Evolutionary conservation across 2,888 invertebrate genomes (phyloP), one percentile per base, ranked within the genome.

Genomic region (Acanthacorydalis orientalis): DNA sequence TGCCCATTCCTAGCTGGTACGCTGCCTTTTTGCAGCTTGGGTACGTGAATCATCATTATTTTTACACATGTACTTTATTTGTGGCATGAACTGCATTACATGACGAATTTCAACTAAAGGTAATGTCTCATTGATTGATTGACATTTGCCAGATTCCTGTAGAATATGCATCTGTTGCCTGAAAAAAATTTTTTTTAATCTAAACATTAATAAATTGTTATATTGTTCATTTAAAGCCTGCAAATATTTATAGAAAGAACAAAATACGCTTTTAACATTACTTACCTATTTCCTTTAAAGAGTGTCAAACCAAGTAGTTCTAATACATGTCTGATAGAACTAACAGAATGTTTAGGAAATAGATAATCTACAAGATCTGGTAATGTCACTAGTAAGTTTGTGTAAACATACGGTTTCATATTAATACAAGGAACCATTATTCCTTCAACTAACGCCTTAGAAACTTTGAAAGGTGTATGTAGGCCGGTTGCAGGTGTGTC

Each of bases 381-480:
- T 53, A 89, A 69, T 11, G 88, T 84, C 75, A 88, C 85, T 60
- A 88, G 69, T 58, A 85, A 73, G 63, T 88, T 88, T 16, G 80
- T 76, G 64, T 83, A 84, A 54, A 80, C 77, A 69, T 81, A 86
- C 12, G 87, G 84, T 69, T 87, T 86, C 67, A 83, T 80, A 67
- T 89, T 89, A 60, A 90, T 86, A 67, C 86, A 87, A 47, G 83
- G 84, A 55, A 89, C 80, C 74, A 85, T 76, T 57, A 80, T 80
- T 59, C 80, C 82, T 60, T 84, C 84, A 48, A 89, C 81, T 51
- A 82, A 71, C 39, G 84, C 85, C 60, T 83, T 84, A 59, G 86
- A 85, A 43, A 87, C 77, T 71, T 82, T 83, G 68, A 82, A 84
- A 57, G 83, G 82, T 63, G 75, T 75, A 68, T 79, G 80, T 63